Conservation (phyloP, 2,888 invertebrate species). For the Noctua comes region DNA sequence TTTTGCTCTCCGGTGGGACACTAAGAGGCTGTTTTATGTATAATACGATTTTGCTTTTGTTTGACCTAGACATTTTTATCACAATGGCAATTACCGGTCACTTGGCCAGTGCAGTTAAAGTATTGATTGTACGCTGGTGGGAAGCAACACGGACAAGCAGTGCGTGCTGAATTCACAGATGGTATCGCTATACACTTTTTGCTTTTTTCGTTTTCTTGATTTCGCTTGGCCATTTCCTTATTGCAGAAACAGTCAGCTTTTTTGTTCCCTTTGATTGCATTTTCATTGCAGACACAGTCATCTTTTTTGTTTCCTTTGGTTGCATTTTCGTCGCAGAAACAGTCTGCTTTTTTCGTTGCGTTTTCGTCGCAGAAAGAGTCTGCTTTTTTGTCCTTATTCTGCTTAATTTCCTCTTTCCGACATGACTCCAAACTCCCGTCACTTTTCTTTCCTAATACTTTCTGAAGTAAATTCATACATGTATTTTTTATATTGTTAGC, state of each 20-base stretch:
- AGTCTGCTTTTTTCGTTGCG: no score
- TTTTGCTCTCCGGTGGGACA: not conserved
- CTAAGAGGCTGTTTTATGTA: not conserved
- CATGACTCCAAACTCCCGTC: not conserved
- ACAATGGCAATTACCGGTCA: constrained; percentile 74
- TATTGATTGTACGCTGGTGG: constrained; percentile 74
- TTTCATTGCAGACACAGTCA: not conserved
- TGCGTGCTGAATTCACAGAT: not conserved
- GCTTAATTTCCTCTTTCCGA: not conserved
- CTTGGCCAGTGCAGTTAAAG: constrained; percentile 73
- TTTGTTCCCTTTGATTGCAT: not conserved
- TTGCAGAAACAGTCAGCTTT: not conserved
- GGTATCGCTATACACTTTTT: not conserved
- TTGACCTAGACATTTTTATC: constrained; percentile 22
- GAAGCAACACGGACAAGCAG: constrained; percentile 53
- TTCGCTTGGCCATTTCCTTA: not conserved
- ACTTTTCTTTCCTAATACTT: constrained; percentile 1
- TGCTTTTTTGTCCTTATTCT: not conserved
- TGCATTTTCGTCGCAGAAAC: no score
- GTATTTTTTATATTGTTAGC: not conserved
- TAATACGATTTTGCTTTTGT: constrained; percentile 9
- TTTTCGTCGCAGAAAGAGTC: not conserved
- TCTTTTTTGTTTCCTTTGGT: not conserved
- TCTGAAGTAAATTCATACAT: not conserved
- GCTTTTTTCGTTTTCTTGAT: not conserved